Evolutionary conservation across 2,888 invertebrate genomes (phyloP).

Genomic region (Hetaerina titia): DNA sequence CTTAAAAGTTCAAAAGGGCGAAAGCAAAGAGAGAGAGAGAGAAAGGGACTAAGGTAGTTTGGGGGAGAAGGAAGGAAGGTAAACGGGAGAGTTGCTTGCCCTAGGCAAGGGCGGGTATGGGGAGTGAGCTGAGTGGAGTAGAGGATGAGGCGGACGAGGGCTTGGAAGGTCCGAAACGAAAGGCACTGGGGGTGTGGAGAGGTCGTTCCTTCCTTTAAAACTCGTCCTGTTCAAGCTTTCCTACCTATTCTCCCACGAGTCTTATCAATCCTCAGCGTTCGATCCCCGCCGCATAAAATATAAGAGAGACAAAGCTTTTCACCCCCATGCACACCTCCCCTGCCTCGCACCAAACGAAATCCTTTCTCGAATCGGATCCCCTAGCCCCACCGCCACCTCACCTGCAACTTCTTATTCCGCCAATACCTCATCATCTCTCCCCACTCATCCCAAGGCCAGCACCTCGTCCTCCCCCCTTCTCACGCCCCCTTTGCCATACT

Average conservation of each 20-base stretch:
- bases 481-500: not conserved
- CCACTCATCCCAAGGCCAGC: not conserved
- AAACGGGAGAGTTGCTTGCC: not conserved
- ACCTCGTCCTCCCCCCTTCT: not conserved
- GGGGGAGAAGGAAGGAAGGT: not conserved
- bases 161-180: no score
- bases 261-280: slow-evolving; percentile 30
- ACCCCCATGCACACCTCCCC: no score
- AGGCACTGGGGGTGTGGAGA: not conserved
- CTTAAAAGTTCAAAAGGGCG: not conserved
- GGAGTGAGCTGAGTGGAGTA: no score
- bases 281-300: slow-evolving; percentile 53
- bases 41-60: not conserved
- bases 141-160: not conserved
- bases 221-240: not conserved
- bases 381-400: not conserved
- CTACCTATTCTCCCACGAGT: slow-evolving; percentile 52
- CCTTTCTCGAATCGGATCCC: slow-evolving; percentile 34
- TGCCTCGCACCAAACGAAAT: not conserved
- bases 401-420: not conserved
- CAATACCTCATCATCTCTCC: not conserved
- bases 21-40: not conserved
- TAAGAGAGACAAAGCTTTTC: not conserved
- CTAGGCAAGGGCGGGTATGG: no score
- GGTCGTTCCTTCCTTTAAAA: not conserved